Conservation (phyloP, 2,113 vertebrate species). For the Echinops telfairi region DNA sequence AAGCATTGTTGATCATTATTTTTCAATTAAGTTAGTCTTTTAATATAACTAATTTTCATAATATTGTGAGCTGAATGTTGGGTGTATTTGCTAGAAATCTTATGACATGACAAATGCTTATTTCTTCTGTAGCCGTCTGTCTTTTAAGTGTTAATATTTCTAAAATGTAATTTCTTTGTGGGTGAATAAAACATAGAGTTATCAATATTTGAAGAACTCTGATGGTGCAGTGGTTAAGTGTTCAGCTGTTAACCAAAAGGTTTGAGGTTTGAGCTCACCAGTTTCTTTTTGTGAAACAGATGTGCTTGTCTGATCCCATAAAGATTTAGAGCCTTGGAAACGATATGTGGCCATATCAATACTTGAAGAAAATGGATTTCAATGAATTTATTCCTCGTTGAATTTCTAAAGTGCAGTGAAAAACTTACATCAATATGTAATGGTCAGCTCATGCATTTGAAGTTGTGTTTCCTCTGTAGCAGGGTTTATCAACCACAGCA, state of each 20-base stretch:
- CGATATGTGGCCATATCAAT: too few species aligned
- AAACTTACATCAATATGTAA: background rate
- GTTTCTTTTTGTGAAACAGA: too few species aligned
- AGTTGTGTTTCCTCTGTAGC: background rate
- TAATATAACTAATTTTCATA: constrained; percentile 22
- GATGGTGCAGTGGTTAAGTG: too few species aligned
- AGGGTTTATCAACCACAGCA: background rate
- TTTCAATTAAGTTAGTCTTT: constrained; percentile 37
- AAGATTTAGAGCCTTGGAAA: too few species aligned
- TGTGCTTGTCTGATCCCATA: too few species aligned
- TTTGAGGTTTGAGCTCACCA: too few species aligned
- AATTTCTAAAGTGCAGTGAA: constrained; percentile 31
- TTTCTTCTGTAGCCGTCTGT: constrained; percentile 20
- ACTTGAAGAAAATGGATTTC: too few species aligned
- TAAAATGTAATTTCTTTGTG: constrained; percentile 54
- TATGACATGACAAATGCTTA: background rate
- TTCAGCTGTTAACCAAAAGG: too few species aligned
- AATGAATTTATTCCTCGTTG: background rate
- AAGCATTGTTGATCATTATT: background rate
- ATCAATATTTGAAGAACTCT: background rate
- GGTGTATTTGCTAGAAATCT: constrained; percentile 42
- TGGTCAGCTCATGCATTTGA: background rate
- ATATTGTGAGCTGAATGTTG: constrained; percentile 7
- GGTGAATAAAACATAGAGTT: constrained; percentile 53
- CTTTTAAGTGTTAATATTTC: constrained; percentile 58